Base-by-base conservation (phyloP, 2,888 invertebrate species). In the Andrena bicolor region DNA sequence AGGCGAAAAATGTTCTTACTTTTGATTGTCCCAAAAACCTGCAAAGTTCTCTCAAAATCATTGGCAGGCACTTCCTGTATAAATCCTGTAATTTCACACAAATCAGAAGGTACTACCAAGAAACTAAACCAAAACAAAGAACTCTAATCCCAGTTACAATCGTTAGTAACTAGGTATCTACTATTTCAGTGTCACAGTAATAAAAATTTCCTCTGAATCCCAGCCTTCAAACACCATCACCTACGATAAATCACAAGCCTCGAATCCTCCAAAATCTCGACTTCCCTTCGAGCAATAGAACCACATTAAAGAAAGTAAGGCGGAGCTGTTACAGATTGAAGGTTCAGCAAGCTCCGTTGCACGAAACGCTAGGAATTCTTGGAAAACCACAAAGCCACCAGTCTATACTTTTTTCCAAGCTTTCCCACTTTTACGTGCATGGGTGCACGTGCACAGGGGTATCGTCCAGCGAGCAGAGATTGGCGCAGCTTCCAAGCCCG, bases 391-490 rank as follows among this genome's bases (percentile, higher is more conserved):
- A 41, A 41, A 41, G 41, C 41, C 16, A 16, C 4, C 16, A 41
- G 41, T 13, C 41, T 41, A 41, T 16, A 41, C 41, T 16, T 41
- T 41, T 41, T 41, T 41, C 41, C 41, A 41, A 16, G 41, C 16
- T 41, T 41, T 16, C 16, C 41, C 16, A 16, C n/a, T 16, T 49
- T 61, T 61, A 61, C 30, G 41, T 30, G 20, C 60, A 28, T 4
- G 7, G 16, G n/a, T 16, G 35, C 51, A 49, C 60, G 71, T 61
- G 41, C 41, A 60, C 30, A n/a, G 28, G 53, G 68, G 53, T 79
- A 63, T 76, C 68, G 48, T 76, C 51, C 68, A 32, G 1, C 32
- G 30, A 68, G 32, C 51, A 26, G 35, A 32, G 26, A 35, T 20
- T 28, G 48, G 28, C 3, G 8, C 20, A 28, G 13, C 41, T 23